A percentile compares a stretch with the other conserved stretches of the same genome.
Conservation (phyloP, 92 coral and sea anemone species). For the Palythoa caribaeorum region DNA sequence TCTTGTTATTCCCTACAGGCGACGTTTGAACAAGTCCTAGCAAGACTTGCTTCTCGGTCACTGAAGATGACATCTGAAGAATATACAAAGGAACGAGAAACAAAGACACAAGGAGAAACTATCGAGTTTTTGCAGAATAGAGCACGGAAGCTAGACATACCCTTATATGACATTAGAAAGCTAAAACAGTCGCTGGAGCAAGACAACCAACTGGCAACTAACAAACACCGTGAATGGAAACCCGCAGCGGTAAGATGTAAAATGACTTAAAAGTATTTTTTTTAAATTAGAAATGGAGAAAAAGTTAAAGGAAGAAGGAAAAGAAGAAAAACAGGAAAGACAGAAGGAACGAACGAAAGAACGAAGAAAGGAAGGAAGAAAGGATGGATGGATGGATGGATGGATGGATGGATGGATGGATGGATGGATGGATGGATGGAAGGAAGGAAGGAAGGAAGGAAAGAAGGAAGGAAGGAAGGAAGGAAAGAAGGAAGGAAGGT, state of each 20-base stretch:
- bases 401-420: too few species aligned
- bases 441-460: too few species aligned
- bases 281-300: neutral
- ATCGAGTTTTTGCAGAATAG: constrained; percentile 53
- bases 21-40: constrained; percentile 53
- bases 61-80: constrained; percentile 63
- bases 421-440: too few species aligned
- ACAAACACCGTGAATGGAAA: constrained; percentile 62
- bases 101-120: constrained; percentile 35
- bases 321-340: too few species aligned
- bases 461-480: too few species aligned
- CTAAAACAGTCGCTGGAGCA: constrained; percentile 53
- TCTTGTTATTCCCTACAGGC: constrained; percentile 29
- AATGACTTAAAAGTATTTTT: neutral
- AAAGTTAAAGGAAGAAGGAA: neutral
- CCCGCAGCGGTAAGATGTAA: constrained; percentile 62
- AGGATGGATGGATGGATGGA: too few species aligned
- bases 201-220: constrained; percentile 53
- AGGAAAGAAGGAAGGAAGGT: too few species aligned
- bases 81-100: constrained; percentile 35
- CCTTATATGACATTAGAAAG: constrained; percentile 58
- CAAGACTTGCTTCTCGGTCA: constrained; percentile 53
- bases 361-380: too few species aligned
- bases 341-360: too few species aligned
- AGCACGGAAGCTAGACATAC: constrained; percentile 37